A percentile compares a stretch with the other conserved stretches of the same genome.
phyloP scores from a whole-genome alignment of 1,140 invertebrate species.

The Brachionus calyciflorus region DNA sequence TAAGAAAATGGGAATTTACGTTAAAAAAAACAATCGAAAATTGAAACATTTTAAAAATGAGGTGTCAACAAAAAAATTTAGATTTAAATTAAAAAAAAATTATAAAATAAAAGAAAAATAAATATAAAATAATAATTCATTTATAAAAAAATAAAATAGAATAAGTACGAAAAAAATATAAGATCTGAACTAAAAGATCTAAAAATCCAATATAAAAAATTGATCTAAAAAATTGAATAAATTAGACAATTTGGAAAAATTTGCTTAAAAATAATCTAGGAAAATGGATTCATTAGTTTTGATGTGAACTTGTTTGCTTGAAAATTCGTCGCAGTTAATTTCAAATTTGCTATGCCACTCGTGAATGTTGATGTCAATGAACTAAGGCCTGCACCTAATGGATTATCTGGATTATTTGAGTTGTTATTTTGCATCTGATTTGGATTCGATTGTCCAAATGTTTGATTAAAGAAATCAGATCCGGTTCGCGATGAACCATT shows the following conservation, averaged over 20 bases:
- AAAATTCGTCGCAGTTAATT: conserved; percentile 45
- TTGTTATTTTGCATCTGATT: not conserved
- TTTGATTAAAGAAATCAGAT: conserved; percentile 1
- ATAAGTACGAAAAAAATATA: not conserved
- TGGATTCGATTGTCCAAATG: not conserved
- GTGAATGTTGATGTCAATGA: conserved; percentile 34
- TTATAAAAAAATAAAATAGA: not conserved
- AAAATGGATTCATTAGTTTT: conserved; percentile 46
- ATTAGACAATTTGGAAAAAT: not conserved
- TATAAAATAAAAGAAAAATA: not conserved
- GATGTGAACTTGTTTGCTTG: conserved; percentile 45
- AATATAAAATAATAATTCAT: not conserved
- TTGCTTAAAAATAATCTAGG: not conserved
- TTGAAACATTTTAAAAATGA: too few species aligned
- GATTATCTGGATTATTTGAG: conserved; percentile 8
- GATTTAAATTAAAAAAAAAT: not conserved
- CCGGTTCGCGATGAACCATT: not conserved
- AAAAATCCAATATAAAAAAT: not conserved
- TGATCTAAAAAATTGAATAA: not conserved
- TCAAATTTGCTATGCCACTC: conserved; percentile 39
- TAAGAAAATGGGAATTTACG: too few species aligned
- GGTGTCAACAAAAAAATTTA: not conserved
- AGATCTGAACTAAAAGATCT: not conserved
- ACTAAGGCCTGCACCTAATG: conserved; percentile 28
- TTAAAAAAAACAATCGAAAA: too few species aligned